A percentile compares a stretch with the other conserved stretches of the same genome.
Conservation (phyloP, 2,797 vertebrate genomes). For the Rhinatrema bivittatum region DNA sequence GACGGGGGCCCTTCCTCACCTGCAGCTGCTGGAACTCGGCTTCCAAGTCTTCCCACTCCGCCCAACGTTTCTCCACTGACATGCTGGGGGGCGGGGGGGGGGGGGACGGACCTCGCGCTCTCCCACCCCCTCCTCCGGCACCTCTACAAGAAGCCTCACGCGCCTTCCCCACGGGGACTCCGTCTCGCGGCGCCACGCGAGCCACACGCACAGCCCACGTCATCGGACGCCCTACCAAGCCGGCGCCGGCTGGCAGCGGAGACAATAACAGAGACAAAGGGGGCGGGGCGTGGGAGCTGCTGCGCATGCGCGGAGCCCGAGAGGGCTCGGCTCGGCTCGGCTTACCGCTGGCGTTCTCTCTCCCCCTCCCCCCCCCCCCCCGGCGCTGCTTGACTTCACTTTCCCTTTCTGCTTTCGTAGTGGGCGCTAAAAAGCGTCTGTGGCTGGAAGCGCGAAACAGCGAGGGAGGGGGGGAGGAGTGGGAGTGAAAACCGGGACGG, state of each 20-base stretch:
- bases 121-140: slow-evolving; percentile 2
- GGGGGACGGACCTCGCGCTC: neutral
- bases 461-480: too few species aligned
- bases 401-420: too few species aligned
- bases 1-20: slow-evolving; percentile 56
- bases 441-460: too few species aligned
- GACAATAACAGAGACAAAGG: too few species aligned
- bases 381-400: too few species aligned
- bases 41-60: slow-evolving; percentile 82
- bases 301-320: slow-evolving; percentile 29
- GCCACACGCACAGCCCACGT: slow-evolving; percentile 46
- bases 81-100: slow-evolving; percentile 41
- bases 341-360: too few species aligned
- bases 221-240: too few species aligned
- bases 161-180: slow-evolving; percentile 1
- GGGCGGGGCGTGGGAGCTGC: neutral
- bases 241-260: too few species aligned
- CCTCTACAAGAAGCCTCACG: slow-evolving; percentile 3
- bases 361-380: too few species aligned
- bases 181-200: slow-evolving; percentile 21
- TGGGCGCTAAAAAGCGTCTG: too few species aligned
- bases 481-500: too few species aligned
- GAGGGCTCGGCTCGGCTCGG: rapidly evolving
- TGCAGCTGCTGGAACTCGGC: slow-evolving; percentile 83
- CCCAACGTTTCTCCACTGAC: slow-evolving; percentile 64